phyloP scores from a whole-genome alignment of 1,140 invertebrate species.

The Sycophila sp. region DNA sequence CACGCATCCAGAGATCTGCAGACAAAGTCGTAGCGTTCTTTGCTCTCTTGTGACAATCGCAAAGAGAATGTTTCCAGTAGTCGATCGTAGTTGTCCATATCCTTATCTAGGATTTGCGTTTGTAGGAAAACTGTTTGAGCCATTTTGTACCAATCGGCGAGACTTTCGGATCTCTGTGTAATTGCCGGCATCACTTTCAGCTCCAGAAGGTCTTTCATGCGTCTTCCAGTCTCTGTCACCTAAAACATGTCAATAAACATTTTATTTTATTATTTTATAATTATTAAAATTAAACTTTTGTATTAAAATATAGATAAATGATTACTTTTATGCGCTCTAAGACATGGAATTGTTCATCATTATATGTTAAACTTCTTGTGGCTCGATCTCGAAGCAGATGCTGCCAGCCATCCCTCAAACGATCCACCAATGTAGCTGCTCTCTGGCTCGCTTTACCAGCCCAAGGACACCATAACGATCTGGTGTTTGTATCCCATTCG shows the following conservation, averaged over 20 bases:
- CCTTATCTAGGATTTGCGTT: conserved; percentile 79
- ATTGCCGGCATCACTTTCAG: conserved; percentile 74
- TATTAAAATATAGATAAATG: not conserved
- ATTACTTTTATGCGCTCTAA: conserved; percentile 80
- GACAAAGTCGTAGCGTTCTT: conserved; percentile 56
- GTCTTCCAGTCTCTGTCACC: conserved; percentile 75
- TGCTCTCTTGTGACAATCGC: conserved; percentile 56
- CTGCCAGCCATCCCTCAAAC: conserved; percentile 90
- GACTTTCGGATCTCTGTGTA: conserved; percentile 74
- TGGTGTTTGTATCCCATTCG: conserved; percentile 80
- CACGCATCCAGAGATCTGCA: conserved; percentile 49
- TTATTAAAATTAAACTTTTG: not conserved
- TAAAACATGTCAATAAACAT: conserved; percentile 29
- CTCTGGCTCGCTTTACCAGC: conserved; percentile 74
- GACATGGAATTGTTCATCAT: conserved; percentile 94
- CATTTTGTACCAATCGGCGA: conserved; percentile 87
- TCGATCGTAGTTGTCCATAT: conserved; percentile 70
- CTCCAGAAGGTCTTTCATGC: conserved; percentile 73
- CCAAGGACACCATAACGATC: conserved; percentile 74
- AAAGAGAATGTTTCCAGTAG: conserved; percentile 56
- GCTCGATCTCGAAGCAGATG: conserved; percentile 88
- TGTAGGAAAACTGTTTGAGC: conserved; percentile 82
- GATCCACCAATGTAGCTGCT: conserved; percentile 79
- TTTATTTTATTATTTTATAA: conserved; percentile 27
- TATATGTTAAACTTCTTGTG: conserved; percentile 84